Conservation (phyloP, 2,888 invertebrate species). For the Phania funesta region DNA sequence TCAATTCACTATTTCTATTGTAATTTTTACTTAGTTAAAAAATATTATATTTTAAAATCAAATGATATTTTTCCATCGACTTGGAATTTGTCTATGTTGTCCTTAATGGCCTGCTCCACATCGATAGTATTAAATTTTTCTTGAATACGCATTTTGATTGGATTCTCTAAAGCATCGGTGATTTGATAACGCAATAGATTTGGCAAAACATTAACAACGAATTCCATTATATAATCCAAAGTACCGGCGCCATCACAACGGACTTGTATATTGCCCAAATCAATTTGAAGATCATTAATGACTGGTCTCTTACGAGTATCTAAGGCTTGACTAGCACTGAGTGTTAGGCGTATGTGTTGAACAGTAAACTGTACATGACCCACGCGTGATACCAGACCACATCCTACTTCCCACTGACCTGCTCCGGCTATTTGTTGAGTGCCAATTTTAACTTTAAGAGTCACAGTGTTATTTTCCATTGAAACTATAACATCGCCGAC, state of each 20-base stretch:
- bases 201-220: constrained; percentile 89
- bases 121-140: constrained; percentile 86
- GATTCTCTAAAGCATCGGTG: constrained; percentile 91
- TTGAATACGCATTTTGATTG: constrained; percentile 86
- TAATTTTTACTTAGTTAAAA: neutral
- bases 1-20: neutral
- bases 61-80: constrained; percentile 76
- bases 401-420: constrained; percentile 89
- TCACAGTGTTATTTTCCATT: constrained; percentile 86
- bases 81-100: constrained; percentile 86
- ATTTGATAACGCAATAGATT: constrained; percentile 93
- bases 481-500: constrained; percentile 88
- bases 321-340: constrained; percentile 87
- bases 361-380: constrained; percentile 89
- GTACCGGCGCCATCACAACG: constrained; percentile 93
- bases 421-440: constrained; percentile 89
- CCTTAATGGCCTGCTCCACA: constrained; percentile 87
- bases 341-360: constrained; percentile 87
- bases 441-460: constrained; percentile 84
- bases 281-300: constrained; percentile 88
- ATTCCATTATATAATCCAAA: constrained; percentile 90
- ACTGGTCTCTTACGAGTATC: constrained; percentile 88
- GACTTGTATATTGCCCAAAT: constrained; percentile 91
- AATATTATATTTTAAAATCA: constrained; percentile 73
- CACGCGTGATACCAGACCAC: constrained; percentile 85